Evolutionary conservation across 2,888 invertebrate genomes (phyloP).

Genomic region (Dasypolia templi): DNA sequence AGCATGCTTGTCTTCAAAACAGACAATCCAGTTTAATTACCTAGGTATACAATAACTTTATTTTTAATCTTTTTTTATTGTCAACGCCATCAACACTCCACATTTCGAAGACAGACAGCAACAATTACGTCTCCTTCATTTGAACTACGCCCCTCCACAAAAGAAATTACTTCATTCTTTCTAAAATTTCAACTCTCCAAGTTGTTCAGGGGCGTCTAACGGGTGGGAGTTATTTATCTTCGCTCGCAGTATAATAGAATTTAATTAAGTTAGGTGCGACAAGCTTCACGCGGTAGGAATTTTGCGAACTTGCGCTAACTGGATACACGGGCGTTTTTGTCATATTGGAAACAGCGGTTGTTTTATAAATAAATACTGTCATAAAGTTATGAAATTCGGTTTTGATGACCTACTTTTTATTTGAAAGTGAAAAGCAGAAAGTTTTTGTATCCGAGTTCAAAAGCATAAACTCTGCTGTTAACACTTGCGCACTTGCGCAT

Average conservation of each 20-base stretch:
- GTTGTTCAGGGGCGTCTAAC: conserved; percentile 76
- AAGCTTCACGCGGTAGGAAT: conserved; percentile 85
- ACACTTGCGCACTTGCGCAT: neutral
- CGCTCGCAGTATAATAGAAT: conserved; percentile 87
- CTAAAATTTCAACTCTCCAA: conserved; percentile 80
- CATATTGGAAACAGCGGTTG: conserved; percentile 51
- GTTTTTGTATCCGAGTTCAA: neutral
- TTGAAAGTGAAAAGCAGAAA: neutral
- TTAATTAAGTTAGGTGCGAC: conserved; percentile 89
- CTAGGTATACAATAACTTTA: too few species aligned
- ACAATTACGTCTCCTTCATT: conserved; percentile 73
- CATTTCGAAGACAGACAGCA: conserved; percentile 58
- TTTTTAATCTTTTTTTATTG: conserved; percentile 16
- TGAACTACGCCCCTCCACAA: conserved; percentile 75
- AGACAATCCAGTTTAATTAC: neutral
- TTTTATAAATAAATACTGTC: conserved; percentile 54
- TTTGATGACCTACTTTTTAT: conserved; percentile 31
- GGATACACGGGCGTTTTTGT: conserved; percentile 70
- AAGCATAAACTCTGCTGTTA: neutral
- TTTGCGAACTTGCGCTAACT: conserved; percentile 76
- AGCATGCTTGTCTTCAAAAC: neutral
- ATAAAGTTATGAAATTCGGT: conserved; percentile 18
- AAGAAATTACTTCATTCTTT: conserved; percentile 87
- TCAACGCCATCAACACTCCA: conserved; percentile 61
- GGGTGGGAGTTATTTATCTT: conserved; percentile 88